Evolutionary conservation across 2,888 invertebrate species (phyloP), one percentile per base, ranked within the genome.

Genomic region (Scaeva pyrastri): DNA sequence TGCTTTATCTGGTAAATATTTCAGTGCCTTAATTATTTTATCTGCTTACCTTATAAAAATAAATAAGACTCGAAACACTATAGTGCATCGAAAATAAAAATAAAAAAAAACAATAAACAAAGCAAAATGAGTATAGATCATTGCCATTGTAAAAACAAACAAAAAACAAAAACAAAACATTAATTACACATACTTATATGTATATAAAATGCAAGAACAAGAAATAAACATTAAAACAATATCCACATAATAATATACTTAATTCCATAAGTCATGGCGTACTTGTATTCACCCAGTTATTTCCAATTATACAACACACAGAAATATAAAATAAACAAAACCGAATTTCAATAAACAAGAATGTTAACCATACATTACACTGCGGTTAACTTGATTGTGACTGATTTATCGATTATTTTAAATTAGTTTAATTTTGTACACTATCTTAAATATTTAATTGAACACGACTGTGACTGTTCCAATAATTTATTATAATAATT

Each of bases 271-370:
- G 39, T 39, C 75, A 48, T 71, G 79, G 58, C 71, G 75, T 74
- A 62, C 50, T 70, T 14, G 52, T 74, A 70, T 52, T 74, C 26
- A 26, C 55, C 11, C 48, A 43, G 41, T 64, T 71, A 75, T 64
- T 78, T 79, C 71, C 75, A 79, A 79, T 79, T 84, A 36, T 12
- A 58, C 74, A 73, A 68, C 72, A 77, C 48, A 31, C n/a, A 31
- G 5, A 31, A 31, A 26, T 7, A 31, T 31, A 4, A 31, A 31
- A 31, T 31, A 31, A 31, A 43, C 50, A 73, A 75, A 75, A 71
- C 48, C 71, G 66, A 71, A 52, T 71, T 66, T 50, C 52, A 75
- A 80, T 84, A 84, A 84, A 75, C 84, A 72, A 71, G 50, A 56
- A 75, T 71, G 75, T 74, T 56, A 64, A 71, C 41, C 50, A 70